Percentiles rank a stretch among this genome's conserved stretches.
phyloP scores from a whole-genome alignment of 2,888 invertebrate species.

The Pyrgus malvae region DNA sequence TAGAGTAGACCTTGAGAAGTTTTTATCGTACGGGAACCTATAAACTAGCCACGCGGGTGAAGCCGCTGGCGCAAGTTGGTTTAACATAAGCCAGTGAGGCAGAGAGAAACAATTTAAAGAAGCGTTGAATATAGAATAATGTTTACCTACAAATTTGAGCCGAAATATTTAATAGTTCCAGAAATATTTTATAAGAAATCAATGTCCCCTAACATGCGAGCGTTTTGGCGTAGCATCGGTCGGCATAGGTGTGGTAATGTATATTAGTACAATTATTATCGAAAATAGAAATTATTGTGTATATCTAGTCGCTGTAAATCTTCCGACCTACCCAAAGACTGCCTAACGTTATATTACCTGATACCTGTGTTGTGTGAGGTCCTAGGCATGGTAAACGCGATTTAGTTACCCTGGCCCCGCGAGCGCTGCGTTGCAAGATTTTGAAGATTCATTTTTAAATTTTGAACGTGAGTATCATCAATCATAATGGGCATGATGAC shows the following conservation, averaged over 20 bases:
- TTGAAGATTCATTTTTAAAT: neutral
- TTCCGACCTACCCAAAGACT: constrained; percentile 83
- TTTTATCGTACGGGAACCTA: too few relatives aligned
- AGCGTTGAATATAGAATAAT: too few relatives aligned
- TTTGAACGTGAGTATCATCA: too few relatives aligned
- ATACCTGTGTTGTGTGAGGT: constrained; percentile 67
- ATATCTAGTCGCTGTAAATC: constrained; percentile 72
- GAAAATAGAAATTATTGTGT: constrained; percentile 32
- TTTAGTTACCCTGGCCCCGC: constrained; percentile 61
- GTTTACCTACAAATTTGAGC: too few relatives aligned
- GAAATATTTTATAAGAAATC: constrained; percentile 40
- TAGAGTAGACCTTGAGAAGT: too few relatives aligned
- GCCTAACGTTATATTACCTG: constrained; percentile 74
- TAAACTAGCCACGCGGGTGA: too few relatives aligned
- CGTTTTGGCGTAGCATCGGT: constrained; percentile 50
- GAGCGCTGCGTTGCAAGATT: constrained; percentile 62
- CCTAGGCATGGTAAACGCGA: constrained; percentile 57
- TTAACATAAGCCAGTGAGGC: too few relatives aligned
- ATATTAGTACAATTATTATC: constrained; percentile 37
- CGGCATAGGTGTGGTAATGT: constrained; percentile 54
- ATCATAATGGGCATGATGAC: too few relatives aligned
- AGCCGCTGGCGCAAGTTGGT: too few relatives aligned
- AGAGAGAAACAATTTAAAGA: too few relatives aligned
- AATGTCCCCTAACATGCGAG: constrained; percentile 36
- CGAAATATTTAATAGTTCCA: too few relatives aligned